Conservation (phyloP, 2,888 invertebrate genomes). For the Plagiodera versicolora region DNA sequence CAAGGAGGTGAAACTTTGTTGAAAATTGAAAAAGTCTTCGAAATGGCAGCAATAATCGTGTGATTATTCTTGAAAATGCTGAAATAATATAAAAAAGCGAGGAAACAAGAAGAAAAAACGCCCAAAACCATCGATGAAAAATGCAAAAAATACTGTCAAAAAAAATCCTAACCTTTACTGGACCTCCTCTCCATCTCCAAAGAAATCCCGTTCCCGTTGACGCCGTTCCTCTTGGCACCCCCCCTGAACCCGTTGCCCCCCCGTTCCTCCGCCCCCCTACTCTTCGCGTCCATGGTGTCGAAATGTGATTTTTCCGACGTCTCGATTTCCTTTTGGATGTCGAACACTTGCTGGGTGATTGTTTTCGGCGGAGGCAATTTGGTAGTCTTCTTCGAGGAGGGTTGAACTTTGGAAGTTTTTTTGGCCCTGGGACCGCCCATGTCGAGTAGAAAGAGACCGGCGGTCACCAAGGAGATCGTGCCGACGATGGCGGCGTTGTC, state of each 20-base stretch:
- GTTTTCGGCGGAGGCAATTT: constrained; percentile 29
- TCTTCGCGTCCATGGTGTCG: constrained; percentile 23
- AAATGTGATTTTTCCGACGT: constrained; percentile 22
- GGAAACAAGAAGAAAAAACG: too few species aligned
- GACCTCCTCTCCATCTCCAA: constrained; percentile 28
- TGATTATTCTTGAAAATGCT: too few species aligned
- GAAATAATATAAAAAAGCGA: too few species aligned
- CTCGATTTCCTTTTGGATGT: constrained; percentile 39
- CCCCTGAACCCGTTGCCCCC: constrained; percentile 20
- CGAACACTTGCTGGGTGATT: constrained; percentile 37
- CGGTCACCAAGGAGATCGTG: constrained; percentile 66
- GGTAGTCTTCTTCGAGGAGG: constrained; percentile 20
- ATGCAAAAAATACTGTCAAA: too few species aligned
- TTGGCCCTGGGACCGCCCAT: constrained; percentile 63
- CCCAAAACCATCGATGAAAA: too few species aligned
- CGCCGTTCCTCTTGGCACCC: constrained; percentile 20
- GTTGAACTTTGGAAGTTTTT: constrained; percentile 37
- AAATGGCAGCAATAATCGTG: too few species aligned
- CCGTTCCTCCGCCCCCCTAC: constrained; percentile 16
- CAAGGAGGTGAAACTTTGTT: too few species aligned
- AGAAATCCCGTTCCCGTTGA: constrained; percentile 11
- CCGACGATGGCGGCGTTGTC: constrained; percentile 75
- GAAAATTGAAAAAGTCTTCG: too few species aligned
- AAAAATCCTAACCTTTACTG: constrained; percentile 31
- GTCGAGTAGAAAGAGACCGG: constrained; percentile 69